Conservation (phyloP, 1,140 invertebrate species). For the Plutomurus gul region DNA sequence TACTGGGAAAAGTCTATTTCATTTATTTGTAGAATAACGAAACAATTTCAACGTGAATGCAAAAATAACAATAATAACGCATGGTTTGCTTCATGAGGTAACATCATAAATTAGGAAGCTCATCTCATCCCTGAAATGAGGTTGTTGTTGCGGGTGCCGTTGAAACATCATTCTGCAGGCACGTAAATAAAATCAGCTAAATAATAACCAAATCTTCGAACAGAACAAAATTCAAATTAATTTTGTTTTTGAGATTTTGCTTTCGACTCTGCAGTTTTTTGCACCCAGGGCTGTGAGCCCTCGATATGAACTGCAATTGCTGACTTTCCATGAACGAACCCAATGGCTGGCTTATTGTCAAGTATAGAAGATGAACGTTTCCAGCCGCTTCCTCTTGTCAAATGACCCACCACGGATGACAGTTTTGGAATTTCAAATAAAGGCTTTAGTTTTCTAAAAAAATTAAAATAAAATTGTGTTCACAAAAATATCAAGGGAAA, state of each 20-base stretch:
- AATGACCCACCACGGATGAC: not conserved
- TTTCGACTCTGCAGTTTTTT: not conserved
- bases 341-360: not conserved
- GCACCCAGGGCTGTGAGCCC: not conserved
- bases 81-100: too few species aligned
- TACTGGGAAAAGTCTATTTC: too few species aligned
- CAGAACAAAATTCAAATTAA: not conserved
- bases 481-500: too few species aligned
- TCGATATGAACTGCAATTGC: not conserved
- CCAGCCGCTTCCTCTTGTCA: not conserved
- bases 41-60: too few species aligned
- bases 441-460: slow-evolving; percentile 38
- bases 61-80: too few species aligned
- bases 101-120: too few species aligned
- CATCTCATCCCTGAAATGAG: too few species aligned
- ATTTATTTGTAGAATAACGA: too few species aligned
- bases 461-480: not conserved
- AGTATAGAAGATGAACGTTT: not conserved
- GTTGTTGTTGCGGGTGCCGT: too few species aligned
- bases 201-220: too few species aligned
- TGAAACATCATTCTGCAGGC: too few species aligned
- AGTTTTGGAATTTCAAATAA: slow-evolving; percentile 37
- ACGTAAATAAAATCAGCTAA: too few species aligned
- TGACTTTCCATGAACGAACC: not conserved
- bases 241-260: not conserved